Evolutionary conservation across 2,797 vertebrate genomes (phyloP), one percentile per base, ranked within the genome.

Genomic region (Poecilia wingei): DNA sequence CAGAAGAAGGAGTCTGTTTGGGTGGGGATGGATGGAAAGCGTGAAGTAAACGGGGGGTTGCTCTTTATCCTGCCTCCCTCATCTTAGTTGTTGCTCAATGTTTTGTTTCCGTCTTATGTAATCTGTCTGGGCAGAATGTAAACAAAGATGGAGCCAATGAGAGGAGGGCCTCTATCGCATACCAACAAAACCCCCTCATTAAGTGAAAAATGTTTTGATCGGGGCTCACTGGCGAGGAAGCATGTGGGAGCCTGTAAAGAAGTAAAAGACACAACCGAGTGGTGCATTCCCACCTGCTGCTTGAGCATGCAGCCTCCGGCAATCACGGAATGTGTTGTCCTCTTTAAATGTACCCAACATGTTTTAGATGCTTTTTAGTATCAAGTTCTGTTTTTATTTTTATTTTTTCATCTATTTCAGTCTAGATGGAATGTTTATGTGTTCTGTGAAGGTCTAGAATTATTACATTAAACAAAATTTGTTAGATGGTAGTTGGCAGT

Each of bases 81-180:
- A 82, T 89, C 84, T 74, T 79, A 78, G 77, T 28, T 61, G 28
- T 77, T 75, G 78, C 73, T 82, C 84, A 80, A 82, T 90, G 90
- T 88, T 93, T 88, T 89, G 83, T 76, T 92, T 91, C 79, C 22
- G 22, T 88, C 79, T 94, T 91, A 94, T 85, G 82, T 92, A 94
- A 95, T 88, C 84, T 92, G 90, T 92, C 92, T 89, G 89, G 76
- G 22, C 75, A 69, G 78, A 91, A 88, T 88, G 87, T 88, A 87
- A 84, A 93, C 91, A 95, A 69, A 88, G 89, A 78, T 78, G 53
- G 69, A 78, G 84, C n/a, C 43, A 73, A 87, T 76, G 75, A 76
- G 75, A 78, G 76, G 51, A n/a, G 82, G 86, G 75, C 82, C 47
- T 46, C 77, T 79, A 5, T 83, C 49, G n/a, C 77, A 81, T 81